Evolutionary conservation across 2,797 vertebrate genomes (phyloP).

Genomic region (Xenopus petersii): DNA sequence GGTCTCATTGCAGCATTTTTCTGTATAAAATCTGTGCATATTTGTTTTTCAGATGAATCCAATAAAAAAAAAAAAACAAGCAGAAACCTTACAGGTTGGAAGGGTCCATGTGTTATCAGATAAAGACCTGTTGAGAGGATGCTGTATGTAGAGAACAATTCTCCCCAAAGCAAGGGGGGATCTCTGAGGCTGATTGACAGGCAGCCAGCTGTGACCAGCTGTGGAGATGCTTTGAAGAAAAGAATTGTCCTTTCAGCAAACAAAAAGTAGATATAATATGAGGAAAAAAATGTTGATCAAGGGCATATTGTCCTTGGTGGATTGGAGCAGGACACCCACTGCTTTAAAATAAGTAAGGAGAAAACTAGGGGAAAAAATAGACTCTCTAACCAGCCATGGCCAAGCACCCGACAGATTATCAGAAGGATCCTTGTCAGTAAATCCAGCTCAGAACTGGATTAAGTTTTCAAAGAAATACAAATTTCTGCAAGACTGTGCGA

Average conservation of each 20-base stretch:
- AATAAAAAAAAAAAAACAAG: too few species aligned
- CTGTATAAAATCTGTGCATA: too few species aligned
- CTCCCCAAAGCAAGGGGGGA: constrained; percentile 19
- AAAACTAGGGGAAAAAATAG: constrained; percentile 52
- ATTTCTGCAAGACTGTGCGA: constrained; percentile 49
- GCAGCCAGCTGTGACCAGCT: constrained; percentile 48
- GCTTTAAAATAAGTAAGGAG: constrained; percentile 62
- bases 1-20: too few species aligned
- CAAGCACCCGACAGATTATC: constrained; percentile 67
- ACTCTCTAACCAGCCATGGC: constrained; percentile 64
- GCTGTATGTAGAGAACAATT: constrained; percentile 35
- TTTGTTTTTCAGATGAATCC: too few species aligned
- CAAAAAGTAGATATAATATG: constrained; percentile 53
- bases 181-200: constrained; percentile 46
- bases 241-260: constrained; percentile 52
- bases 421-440: constrained; percentile 59
- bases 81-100: neutral
- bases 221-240: constrained; percentile 47
- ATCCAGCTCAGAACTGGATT: constrained; percentile 59
- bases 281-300: constrained; percentile 59
- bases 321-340: constrained; percentile 56
- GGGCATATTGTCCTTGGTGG: constrained; percentile 62
- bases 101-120: neutral
- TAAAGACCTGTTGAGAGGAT: constrained; percentile 5
- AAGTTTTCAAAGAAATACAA: constrained; percentile 54